A percentile compares a stretch with the other conserved stretches of the same genome.
These are phyloP conservation scores for Polyodon spathula DNA, from an alignment of 2,113 vertebrate species.

Conservation along the genomic window DNA sequence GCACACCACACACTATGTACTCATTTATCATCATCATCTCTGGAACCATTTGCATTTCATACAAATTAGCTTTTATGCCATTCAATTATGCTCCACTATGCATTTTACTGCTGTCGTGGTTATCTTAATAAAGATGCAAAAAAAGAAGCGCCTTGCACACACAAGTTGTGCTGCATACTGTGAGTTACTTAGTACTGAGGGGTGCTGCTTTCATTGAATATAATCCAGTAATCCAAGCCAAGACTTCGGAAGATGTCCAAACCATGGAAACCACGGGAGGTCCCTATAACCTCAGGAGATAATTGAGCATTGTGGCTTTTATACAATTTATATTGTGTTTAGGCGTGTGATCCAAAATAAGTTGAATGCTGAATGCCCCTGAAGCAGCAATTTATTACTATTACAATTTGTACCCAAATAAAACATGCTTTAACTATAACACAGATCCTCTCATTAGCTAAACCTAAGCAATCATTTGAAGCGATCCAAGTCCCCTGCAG, in stretches of 20 bases:
- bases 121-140: too few relatives aligned
- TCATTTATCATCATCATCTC: too few relatives aligned
- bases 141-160: too few relatives aligned
- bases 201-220: not conserved
- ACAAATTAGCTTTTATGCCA: too few relatives aligned
- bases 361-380: constrained; percentile 6
- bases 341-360: constrained; percentile 9
- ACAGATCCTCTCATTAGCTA: not conserved
- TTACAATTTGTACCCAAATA: not conserved
- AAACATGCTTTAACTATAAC: not conserved
- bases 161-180: not conserved
- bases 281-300: constrained; percentile 22
- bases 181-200: not conserved
- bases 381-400: not conserved
- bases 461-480: not conserved
- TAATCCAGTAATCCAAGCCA: not conserved
- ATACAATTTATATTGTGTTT: constrained; percentile 14
- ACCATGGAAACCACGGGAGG: constrained; percentile 17
- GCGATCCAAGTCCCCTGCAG: not conserved
- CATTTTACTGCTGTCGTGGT: too few relatives aligned
- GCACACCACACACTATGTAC: too few relatives aligned
- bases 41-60: too few relatives aligned
- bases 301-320: constrained; percentile 8
- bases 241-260: constrained; percentile 17
- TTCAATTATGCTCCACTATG: too few relatives aligned